Base-by-base conservation (phyloP, 2,113 vertebrate species). In the Proterorhinus semilunaris region DNA sequence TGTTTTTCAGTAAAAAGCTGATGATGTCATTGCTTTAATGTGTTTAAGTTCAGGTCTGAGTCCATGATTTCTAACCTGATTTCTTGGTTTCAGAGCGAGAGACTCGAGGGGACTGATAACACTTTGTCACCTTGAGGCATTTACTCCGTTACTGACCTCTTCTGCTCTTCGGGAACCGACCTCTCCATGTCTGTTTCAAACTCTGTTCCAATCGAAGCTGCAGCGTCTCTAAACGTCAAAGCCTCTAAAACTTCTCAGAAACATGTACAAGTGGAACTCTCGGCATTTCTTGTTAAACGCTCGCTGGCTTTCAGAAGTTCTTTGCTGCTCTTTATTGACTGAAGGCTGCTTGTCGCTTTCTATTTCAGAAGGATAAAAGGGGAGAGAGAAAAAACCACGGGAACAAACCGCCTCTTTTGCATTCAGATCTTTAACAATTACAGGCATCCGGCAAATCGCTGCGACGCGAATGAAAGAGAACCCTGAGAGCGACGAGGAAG, bases 361-460 rank as follows among this genome's bases (percentile, higher is more conserved):
- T 72, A 50, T 47, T 66, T 42, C 57, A 43, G 59, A 72, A 66
- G 59, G 62, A 68, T 69, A 36, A 36, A 36, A 36, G 27, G 4
- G 27, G 27, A 36, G 27, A 27, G 3, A 3, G 4, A 36, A 36
- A 36, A 36, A 21, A 21, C 21, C 27, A 36, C 27, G 63, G 27
- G 67, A 54, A 58, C 59, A 52, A 62, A 36, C 54, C 63, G 43
- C 54, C 65, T 36, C 8, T 62, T 62, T 2, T 76, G 17, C n/a
- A n/a, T 62, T 66, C 68, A 43, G 51, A 49, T 16, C 46, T 17
- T 15, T 13, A 27, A 62, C 64, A 72, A 53, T 66, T 65, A 44
- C 64, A 75, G 17, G 6, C 16, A 44, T 59, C 66, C 74, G 53
- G 66, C 66, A 61, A 85, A 80, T 78, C 80, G 61, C 57, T 74